phyloP scores from a whole-genome alignment of 2,797 vertebrate species.

The Prunella strophiata region DNA sequence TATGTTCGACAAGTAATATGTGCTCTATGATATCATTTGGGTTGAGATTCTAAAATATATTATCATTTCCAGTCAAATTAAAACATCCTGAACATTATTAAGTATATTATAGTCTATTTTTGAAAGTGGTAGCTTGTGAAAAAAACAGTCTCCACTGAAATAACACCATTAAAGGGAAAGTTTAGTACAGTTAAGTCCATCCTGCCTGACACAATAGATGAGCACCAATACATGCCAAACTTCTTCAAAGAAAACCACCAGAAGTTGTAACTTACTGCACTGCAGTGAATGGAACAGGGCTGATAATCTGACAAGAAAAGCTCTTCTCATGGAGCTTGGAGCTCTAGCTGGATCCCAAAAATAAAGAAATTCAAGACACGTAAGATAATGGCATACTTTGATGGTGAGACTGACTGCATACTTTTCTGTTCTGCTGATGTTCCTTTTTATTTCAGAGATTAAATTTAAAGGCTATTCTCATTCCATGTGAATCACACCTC shows the following conservation, averaged over 20 bases:
- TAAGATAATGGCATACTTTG: neutral
- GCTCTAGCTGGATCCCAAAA: neutral
- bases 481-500: neutral
- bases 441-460: conserved; percentile 24
- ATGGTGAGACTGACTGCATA: neutral
- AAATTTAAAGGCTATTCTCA: neutral
- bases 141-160: neutral
- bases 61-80: neutral
- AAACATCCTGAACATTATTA: neutral
- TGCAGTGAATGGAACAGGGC: neutral
- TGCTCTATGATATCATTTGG: neutral
- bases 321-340: neutral
- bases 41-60: neutral
- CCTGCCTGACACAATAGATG: neutral
- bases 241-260: neutral
- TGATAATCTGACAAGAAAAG: neutral
- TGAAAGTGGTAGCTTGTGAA: neutral
- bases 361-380: neutral
- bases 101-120: neutral
- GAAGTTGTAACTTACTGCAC: neutral
- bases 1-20: neutral
- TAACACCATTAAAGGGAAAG: neutral
- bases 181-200: neutral
- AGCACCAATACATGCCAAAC: neutral
- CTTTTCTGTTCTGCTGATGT: neutral